A percentile compares a stretch with the other conserved stretches of the same genome.
These are phyloP conservation scores for Nautilus pompilius DNA, from an alignment of 1,140 invertebrate species.

Conservation along the genomic window DNA sequence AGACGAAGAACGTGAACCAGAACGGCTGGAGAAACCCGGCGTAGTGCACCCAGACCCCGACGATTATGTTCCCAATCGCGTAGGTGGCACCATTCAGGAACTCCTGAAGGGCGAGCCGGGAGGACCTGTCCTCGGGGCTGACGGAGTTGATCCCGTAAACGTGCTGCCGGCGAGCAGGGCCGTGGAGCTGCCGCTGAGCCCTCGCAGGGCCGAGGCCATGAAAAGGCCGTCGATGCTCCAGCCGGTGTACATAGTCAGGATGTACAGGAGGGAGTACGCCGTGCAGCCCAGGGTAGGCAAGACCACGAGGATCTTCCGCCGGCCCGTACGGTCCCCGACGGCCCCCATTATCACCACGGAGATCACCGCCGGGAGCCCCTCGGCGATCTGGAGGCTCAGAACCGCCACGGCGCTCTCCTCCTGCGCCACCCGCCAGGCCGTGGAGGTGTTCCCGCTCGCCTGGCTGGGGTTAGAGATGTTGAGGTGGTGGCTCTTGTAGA, in stretches of 20 bases:
- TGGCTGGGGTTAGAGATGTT: constrained; percentile 15
- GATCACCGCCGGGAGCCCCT: constrained; percentile 45
- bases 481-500: constrained; percentile 31
- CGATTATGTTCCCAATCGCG: constrained; percentile 49
- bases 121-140: constrained; percentile 35
- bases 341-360: constrained; percentile 46
- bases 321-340: constrained; percentile 43
- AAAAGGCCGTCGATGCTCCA: constrained; percentile 48
- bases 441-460: constrained; percentile 4
- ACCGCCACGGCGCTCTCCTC: constrained; percentile 38
- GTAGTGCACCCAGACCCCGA: constrained; percentile 46
- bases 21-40: constrained; percentile 41
- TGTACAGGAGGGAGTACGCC: constrained; percentile 42
- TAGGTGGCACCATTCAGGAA: constrained; percentile 46
- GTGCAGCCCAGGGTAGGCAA: constrained; percentile 39
- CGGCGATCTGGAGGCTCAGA: constrained; percentile 42
- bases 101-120: constrained; percentile 45
- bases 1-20: constrained; percentile 37
- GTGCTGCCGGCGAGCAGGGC: constrained; percentile 44
- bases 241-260: constrained; percentile 43
- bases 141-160: constrained; percentile 44
- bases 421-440: constrained; percentile 28
- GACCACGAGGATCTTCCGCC: constrained; percentile 42
- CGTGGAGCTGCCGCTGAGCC: constrained; percentile 48
- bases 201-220: constrained; percentile 45